Conservation (phyloP, 2,797 vertebrate genomes). For the Manis pentadactyla region DNA sequence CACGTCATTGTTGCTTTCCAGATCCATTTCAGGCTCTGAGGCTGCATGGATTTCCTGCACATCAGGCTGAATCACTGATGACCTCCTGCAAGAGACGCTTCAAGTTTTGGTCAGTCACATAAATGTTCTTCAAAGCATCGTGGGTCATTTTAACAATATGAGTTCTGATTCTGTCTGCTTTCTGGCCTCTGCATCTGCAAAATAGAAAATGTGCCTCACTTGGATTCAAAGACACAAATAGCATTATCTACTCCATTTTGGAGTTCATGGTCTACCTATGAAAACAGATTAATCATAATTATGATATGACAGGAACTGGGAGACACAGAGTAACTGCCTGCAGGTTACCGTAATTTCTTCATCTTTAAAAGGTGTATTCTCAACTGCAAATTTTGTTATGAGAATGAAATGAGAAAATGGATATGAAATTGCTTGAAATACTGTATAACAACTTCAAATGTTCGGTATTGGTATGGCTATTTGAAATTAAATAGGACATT, state of each 20-base stretch:
- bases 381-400: background rate
- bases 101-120: constrained; percentile 97
- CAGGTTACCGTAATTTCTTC: background rate
- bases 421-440: background rate
- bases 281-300: background rate
- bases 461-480: background rate
- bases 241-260: background rate
- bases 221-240: background rate
- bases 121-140: constrained; percentile 99
- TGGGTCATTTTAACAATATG: constrained; percentile 94
- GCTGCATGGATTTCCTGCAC: constrained; percentile 90
- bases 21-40: constrained; percentile 86
- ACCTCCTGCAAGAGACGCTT: constrained; percentile 98
- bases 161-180: constrained; percentile 93
- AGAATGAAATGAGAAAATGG: background rate
- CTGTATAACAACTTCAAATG: background rate
- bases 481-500: background rate
- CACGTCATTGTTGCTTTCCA: constrained; percentile 86
- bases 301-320: background rate
- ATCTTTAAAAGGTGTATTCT: background rate
- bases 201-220: background rate
- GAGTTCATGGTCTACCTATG: background rate
- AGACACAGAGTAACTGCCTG: background rate
- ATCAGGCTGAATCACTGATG: constrained; percentile 97
- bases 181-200: constrained; percentile 92